phyloP scores from a whole-genome alignment of 2,888 invertebrate genomes.

The Pantelozetes paolii region DNA sequence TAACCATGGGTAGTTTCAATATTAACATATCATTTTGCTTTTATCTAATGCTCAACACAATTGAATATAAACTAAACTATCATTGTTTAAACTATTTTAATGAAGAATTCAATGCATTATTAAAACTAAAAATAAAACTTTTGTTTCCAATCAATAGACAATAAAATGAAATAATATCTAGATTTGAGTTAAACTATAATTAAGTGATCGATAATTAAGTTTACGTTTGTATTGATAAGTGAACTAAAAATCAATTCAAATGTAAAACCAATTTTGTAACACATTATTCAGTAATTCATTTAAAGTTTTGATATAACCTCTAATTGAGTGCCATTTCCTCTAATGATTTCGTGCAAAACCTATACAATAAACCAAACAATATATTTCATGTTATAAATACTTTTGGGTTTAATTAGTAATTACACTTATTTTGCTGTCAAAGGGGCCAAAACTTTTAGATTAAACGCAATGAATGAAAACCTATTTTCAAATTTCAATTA shows the following conservation, averaged over 20 bases:
- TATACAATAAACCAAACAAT: background rate
- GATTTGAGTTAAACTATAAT: background rate
- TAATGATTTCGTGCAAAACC: constrained; percentile 4
- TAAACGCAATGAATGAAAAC: no score
- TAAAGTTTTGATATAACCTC: background rate
- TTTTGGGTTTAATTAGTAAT: background rate
- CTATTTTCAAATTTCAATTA: no score
- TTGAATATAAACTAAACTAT: no score
- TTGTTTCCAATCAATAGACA: background rate
- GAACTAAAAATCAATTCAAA: constrained; percentile 3
- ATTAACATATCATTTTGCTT: no score
- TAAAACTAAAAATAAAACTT: background rate
- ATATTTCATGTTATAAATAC: background rate
- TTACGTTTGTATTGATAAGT: no score
- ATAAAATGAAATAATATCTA: background rate
- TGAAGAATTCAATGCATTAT: background rate
- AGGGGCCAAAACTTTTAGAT: background rate
- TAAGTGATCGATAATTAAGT: background rate
- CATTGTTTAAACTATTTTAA: no score
- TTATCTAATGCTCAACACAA: no score
- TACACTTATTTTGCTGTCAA: background rate
- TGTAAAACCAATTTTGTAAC: background rate
- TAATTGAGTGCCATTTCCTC: constrained; percentile 7
- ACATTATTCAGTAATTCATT: no score
- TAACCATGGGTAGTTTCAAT: no score